These are phyloP conservation scores for Lutjanus argentimaculatus DNA, from an alignment of 2,797 vertebrate species.

Conservation along the genomic window DNA sequence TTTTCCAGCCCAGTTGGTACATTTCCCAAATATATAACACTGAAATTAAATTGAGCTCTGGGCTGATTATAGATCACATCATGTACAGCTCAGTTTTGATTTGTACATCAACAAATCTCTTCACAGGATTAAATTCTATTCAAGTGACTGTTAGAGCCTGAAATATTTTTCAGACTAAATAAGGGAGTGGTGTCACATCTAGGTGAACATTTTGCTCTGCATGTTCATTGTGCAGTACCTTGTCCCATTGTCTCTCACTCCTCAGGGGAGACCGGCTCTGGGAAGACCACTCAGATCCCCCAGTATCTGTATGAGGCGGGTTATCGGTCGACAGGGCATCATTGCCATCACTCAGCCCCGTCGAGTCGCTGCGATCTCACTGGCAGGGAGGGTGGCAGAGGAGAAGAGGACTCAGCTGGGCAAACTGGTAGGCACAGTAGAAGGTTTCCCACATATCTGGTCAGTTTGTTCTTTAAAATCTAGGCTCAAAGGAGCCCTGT, in stretches of 20 bases:
- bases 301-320: slow-evolving; percentile 96
- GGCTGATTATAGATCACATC: no score
- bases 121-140: background rate
- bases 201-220: background rate
- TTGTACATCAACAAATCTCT: fast-evolving
- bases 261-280: slow-evolving; percentile 96
- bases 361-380: slow-evolving; percentile 94
- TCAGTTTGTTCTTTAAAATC: background rate
- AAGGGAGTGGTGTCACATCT: background rate
- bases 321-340: slow-evolving; percentile 89
- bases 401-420: slow-evolving; percentile 95
- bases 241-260: background rate
- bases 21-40: no score
- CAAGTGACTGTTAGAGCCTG: no score
- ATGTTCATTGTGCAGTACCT: background rate
- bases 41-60: no score
- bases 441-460: fast-evolving
- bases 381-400: slow-evolving; percentile 94
- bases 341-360: slow-evolving; percentile 96
- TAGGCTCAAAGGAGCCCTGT: background rate
- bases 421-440: slow-evolving; percentile 88
- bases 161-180: background rate
- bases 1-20: no score
- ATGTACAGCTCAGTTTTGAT: no score
- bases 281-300: slow-evolving; percentile 97